Conservation (phyloP, 2,888 invertebrate species). For the Synergus gifuensis region DNA sequence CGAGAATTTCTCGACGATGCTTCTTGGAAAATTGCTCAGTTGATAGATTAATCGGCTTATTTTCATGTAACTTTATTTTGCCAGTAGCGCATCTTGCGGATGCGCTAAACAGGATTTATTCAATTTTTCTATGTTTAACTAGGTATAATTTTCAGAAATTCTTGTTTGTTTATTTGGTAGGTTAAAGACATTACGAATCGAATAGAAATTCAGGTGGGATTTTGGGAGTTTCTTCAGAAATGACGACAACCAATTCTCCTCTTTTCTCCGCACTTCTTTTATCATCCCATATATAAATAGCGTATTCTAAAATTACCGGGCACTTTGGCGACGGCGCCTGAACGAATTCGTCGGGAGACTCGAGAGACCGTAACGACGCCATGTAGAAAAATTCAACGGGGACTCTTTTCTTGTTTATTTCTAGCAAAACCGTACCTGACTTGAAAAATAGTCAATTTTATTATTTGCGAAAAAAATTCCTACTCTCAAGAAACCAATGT, state of each 20-base stretch:
- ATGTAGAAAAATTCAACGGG: slow-evolving; percentile 37
- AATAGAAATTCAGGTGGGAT: slow-evolving; percentile 6
- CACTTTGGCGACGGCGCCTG: slow-evolving; percentile 61
- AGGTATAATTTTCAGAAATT: too few relatives aligned
- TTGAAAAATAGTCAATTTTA: neutral
- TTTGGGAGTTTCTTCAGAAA: slow-evolving; percentile 8
- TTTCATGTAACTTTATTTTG: slow-evolving; percentile 6
- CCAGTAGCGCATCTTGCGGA: neutral
- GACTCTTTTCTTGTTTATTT: neutral
- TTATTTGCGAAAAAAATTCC: neutral
- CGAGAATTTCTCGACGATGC: slow-evolving; percentile 28
- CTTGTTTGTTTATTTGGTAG: too few relatives aligned
- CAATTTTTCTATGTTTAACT: too few relatives aligned
- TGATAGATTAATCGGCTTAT: slow-evolving; percentile 18
- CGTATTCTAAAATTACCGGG: slow-evolving; percentile 65
- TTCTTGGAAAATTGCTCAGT: slow-evolving; percentile 24
- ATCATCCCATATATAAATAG: slow-evolving; percentile 64
- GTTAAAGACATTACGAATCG: neutral
- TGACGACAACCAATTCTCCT: slow-evolving; percentile 46
- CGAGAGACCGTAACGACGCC: slow-evolving; percentile 50
- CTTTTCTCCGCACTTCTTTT: slow-evolving; percentile 50
- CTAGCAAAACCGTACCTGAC: neutral
- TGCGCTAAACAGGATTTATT: neutral
- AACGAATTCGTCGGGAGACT: slow-evolving; percentile 48
- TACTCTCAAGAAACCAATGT: neutral